Evolutionary conservation across 1,140 invertebrate genomes (phyloP).

Genomic region (Neelides sp.): DNA sequence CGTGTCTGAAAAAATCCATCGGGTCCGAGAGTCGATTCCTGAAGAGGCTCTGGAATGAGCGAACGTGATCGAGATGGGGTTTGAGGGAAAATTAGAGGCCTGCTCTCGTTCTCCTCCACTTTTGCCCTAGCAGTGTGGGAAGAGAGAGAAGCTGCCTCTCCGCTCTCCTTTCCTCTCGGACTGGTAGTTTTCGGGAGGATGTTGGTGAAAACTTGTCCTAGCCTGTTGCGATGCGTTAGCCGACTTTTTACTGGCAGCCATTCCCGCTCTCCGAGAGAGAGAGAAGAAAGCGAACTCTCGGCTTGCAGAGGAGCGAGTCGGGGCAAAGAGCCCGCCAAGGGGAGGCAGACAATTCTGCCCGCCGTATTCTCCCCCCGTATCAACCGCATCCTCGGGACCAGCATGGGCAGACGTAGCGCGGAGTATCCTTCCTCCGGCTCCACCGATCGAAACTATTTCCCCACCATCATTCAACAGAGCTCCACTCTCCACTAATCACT

Average conservation of each 20-base stretch:
- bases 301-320: background rate
- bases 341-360: conserved; percentile 10
- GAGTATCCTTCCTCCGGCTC: conserved; percentile 1
- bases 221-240: conserved; percentile 11
- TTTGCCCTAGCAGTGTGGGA: no score
- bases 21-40: no score
- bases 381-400: conserved; percentile 12
- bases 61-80: no score
- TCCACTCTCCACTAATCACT: background rate
- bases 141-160: no score
- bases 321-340: conserved; percentile 10
- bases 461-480: background rate
- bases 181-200: background rate
- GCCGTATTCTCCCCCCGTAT: conserved; percentile 6
- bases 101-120: no score
- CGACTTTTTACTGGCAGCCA: conserved; percentile 13
- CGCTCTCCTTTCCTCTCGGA: no score
- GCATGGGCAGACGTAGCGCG: no score
- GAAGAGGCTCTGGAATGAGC: no score
- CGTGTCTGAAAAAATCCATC: no score
- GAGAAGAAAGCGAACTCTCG: background rate
- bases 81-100: no score
- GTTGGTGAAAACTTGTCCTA: background rate
- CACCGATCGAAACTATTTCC: background rate
- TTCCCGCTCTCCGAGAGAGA: conserved; percentile 1